Evolutionary conservation across 2,888 invertebrate genomes (phyloP), one percentile per base, ranked within the genome.

Genomic region (Heliconius cydno): DNA sequence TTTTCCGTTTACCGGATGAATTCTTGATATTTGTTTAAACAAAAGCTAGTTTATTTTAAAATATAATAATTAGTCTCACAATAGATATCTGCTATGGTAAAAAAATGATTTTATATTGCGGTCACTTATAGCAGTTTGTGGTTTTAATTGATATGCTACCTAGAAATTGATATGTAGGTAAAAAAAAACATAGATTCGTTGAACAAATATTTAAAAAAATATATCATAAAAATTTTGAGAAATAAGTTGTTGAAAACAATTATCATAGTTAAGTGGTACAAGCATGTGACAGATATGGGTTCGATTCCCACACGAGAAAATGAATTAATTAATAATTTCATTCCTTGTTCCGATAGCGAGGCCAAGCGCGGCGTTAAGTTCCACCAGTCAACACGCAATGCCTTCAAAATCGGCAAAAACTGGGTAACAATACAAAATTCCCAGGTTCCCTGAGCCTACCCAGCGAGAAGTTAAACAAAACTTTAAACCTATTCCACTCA

Each of bases 91-190:
- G 28, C 28, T 65, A 28, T 65, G 19, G 65, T 65, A 6, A 15
- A 65, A 25, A 65, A 30, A 28, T 19, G 4, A 41, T 41, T 9
- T 15, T 7, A 46, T 13, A 46, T 28, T 52, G 71, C 5, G 71
- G 71, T 71, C 28, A 71, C 46, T 71, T 30, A 19, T 3, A 41
- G 28, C 28, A 71, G 13, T 52, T 71, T 71, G 46, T 46, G 71
- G 71, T 46, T 71, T 28, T 9, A 22, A 52, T 28, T 52, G 25
- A 71, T 28, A 71, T 9, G 25, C 28, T 46, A 71, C 46, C 15
- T 25, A 28, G 46, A 71, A 52, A 46, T 46, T 19, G 46, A 25
- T 22, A 71, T 46, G 15, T 22, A 46, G 9, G 28, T 71, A 41
- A 71, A 28, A 30, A 30, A 34, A 71, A 71, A 70, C 10, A 52